Conservation (phyloP, 2,888 invertebrate genomes). For the Lagria hirta region DNA sequence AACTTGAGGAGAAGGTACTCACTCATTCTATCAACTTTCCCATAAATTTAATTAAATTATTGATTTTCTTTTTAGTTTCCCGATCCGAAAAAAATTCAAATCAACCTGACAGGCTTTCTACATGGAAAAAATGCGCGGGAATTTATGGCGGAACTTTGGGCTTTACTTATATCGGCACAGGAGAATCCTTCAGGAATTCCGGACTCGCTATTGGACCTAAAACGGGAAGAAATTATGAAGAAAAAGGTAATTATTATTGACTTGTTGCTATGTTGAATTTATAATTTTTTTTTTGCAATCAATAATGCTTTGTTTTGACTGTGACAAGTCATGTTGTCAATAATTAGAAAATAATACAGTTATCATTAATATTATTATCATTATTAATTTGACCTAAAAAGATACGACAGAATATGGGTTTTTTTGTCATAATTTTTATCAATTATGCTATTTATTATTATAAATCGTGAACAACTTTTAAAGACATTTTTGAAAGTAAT, state of each 20-base stretch:
- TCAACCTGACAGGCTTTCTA: slow-evolving; percentile 98
- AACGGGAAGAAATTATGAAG: slow-evolving; percentile 94
- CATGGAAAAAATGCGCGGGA: slow-evolving; percentile 96
- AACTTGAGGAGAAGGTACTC: slow-evolving; percentile 88
- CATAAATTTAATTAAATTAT: slow-evolving; percentile 2
- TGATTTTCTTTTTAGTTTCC: slow-evolving; percentile 68
- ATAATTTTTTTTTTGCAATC: too few relatives aligned
- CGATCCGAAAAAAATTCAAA: slow-evolving; percentile 98
- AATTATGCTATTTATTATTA: too few relatives aligned
- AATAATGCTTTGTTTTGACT: too few relatives aligned
- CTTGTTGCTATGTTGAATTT: neutral
- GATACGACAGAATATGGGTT: too few relatives aligned
- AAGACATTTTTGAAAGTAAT: too few relatives aligned
- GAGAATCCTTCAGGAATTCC: slow-evolving; percentile 96
- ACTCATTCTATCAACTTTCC: neutral
- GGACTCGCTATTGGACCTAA: slow-evolving; percentile 89
- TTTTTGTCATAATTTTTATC: slow-evolving; percentile 4
- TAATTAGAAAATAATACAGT: too few relatives aligned
- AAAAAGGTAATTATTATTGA: slow-evolving; percentile 67
- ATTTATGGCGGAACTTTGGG: slow-evolving; percentile 98
- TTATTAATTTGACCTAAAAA: too few relatives aligned
- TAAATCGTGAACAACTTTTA: too few relatives aligned
- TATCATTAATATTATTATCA: too few relatives aligned
- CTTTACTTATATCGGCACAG: slow-evolving; percentile 90
- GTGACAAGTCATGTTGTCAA: too few relatives aligned